Percentiles rank a stretch among this genome's conserved stretches.
phyloP scores from a whole-genome alignment of 2,113 vertebrate species.

The Crocuta crocuta region DNA sequence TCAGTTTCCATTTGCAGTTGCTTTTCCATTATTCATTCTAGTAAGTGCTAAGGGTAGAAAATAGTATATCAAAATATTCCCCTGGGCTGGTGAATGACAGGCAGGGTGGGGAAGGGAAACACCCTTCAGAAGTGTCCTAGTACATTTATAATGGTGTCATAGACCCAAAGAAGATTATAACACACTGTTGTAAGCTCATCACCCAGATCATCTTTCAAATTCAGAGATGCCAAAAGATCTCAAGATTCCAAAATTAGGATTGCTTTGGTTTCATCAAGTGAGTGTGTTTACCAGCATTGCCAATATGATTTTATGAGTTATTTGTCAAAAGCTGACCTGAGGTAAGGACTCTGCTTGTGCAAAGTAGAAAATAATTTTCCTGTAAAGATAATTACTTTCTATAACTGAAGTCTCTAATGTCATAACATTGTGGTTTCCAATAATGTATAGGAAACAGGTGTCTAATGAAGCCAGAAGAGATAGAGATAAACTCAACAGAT shows the following conservation, averaged over 20 bases:
- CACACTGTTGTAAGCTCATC: neutral
- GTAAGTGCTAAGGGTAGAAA: neutral
- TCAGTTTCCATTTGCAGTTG: neutral
- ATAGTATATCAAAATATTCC: neutral
- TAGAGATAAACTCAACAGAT: slow-evolving; percentile 43
- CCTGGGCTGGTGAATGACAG: neutral
- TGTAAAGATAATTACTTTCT: neutral
- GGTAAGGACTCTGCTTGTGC: neutral
- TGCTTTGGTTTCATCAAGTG: neutral
- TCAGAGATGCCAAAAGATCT: slow-evolving; percentile 44
- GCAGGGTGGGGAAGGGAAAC: neutral
- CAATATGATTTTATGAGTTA: slow-evolving; percentile 26
- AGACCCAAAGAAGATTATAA: slow-evolving; percentile 37
- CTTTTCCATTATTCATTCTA: neutral
- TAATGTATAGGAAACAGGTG: slow-evolving; percentile 45
- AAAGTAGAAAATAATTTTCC: slow-evolving; percentile 31
- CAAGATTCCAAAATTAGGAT: slow-evolving; percentile 54
- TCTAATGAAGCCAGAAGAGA: neutral
- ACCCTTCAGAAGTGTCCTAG: neutral
- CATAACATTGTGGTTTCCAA: neutral
- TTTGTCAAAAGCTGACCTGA: slow-evolving; percentile 46
- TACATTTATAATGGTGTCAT: slow-evolving; percentile 13
- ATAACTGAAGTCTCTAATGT: neutral
- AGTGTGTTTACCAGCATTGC: neutral
- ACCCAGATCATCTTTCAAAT: slow-evolving; percentile 51